These are phyloP conservation scores for Temnothorax rugatulus DNA, from an alignment of 2,888 invertebrate species.

Conservation along the genomic window DNA sequence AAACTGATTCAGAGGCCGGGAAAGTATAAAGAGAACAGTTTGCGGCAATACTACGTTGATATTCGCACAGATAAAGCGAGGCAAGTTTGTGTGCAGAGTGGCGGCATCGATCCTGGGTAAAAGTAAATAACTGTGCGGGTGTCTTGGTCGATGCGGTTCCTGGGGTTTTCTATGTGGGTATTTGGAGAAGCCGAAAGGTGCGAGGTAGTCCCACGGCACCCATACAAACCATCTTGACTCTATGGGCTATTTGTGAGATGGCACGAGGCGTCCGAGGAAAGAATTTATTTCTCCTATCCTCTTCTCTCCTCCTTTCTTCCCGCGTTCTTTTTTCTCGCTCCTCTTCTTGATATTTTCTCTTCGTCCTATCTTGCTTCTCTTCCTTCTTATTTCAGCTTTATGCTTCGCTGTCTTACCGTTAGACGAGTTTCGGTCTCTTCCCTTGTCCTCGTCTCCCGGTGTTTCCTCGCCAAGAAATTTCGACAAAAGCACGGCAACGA, in stretches of 20 bases:
- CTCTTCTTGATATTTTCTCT: background rate
- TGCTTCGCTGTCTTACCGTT: conserved; percentile 29
- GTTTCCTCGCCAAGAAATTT: conserved; percentile 33
- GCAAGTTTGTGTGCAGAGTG: conserved; percentile 43
- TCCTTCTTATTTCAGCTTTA: conserved; percentile 31
- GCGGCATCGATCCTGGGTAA: conserved; percentile 80
- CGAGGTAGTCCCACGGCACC: conserved; percentile 76
- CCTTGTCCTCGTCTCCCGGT: background rate
- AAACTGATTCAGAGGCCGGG: conserved; percentile 4
- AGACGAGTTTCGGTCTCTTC: conserved; percentile 1
- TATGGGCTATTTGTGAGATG: conserved; percentile 82
- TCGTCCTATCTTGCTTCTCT: background rate
- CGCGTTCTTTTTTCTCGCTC: background rate
- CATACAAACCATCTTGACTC: conserved; percentile 80
- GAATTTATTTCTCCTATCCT: conserved; percentile 73
- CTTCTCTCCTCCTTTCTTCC: conserved; percentile 1
- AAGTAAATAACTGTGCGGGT: conserved; percentile 78
- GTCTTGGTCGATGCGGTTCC: conserved; percentile 54
- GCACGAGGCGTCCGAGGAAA: conserved; percentile 70
- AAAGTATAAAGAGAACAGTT: conserved; percentile 26
- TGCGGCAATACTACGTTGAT: conserved; percentile 31
- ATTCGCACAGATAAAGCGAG: conserved; percentile 44
- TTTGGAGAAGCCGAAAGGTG: conserved; percentile 63
- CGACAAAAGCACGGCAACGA: conserved; percentile 28
- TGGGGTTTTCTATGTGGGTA: conserved; percentile 59